Evolutionary conservation across 2,888 invertebrate species (phyloP), one percentile per base, ranked within the genome.

Genomic region (Labia minor): DNA sequence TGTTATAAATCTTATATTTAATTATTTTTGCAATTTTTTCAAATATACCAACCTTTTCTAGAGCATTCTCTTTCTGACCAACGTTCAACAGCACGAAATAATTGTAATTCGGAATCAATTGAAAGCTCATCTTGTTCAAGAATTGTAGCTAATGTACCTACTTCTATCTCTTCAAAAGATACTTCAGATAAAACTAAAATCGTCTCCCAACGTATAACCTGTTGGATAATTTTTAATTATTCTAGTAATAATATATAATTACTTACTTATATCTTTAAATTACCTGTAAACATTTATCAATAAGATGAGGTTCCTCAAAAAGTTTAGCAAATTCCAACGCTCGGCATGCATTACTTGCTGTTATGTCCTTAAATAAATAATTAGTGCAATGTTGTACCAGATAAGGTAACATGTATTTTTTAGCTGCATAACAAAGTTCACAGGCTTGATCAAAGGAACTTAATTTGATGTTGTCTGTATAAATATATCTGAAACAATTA

Each of bases 241-340:
- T 20, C 65, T 1, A 69, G 62, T 19, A 19, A 20, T 10, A 63
- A 20, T 62, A 4, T n/a, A 19, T 19, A 37, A 49, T 19, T 14
- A 3, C 10, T 65, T 1, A 2, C 33, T 8, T 33, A 11, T 6
- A 8, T 33, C 33, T 33, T 8, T 8, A 33, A 8, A 33, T 33
- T 33, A 33, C 33, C 11, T 33, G 6, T 33, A 33, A 11, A 33
- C 6, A 33, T 33, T 33, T 33, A 33, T 33, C 11, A 6, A 33
- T 11, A 11, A 33, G 33, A 8, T 33, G 33, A 33, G 33, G 33
- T 33, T 33, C 33, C 11, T 92, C 92, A 77, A 92, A 92, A 0
- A 92, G 78, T 70, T 88, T 86, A 0, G 91, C 91, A 80, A 92
- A 92, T 75, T 92, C 92, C 74, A 90, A 92, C 0, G 92, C 91